A percentile compares a stretch with the other conserved stretches of the same genome.
Conservation (phyloP, 1,140 invertebrate species). For the Aphis gossypii region DNA sequence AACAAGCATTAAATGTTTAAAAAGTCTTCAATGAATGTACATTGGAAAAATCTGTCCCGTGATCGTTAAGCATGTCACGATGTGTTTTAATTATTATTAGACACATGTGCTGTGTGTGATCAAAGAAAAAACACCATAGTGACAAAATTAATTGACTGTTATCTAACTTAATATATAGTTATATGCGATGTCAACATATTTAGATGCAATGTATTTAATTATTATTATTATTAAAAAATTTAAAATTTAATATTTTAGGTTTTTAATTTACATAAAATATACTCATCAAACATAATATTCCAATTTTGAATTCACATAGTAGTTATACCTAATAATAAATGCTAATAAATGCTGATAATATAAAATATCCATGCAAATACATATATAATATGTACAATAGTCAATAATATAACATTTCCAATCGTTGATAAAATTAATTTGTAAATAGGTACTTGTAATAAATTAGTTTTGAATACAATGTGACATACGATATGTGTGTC, state of each 20-base stretch:
- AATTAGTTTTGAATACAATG: background rate
- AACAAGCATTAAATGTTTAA: background rate
- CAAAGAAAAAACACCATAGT: background rate
- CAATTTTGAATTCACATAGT: background rate
- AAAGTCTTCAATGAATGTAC: background rate
- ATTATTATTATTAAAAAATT: too few species aligned
- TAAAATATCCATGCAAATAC: background rate
- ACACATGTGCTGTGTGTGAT: background rate
- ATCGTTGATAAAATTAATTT: too few species aligned
- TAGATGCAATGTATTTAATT: too few species aligned
- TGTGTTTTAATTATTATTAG: background rate
- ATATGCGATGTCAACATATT: too few species aligned
- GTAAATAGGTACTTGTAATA: background rate
- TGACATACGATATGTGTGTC: background rate
- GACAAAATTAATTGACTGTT: background rate
- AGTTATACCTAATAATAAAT: too few species aligned
- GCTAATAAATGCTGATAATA: background rate
- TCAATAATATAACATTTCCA: background rate
- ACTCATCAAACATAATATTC: too few species aligned
- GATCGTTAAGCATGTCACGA: background rate
- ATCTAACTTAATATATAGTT: background rate
- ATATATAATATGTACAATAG: background rate
- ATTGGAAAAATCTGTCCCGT: background rate
- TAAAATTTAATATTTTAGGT: too few species aligned
- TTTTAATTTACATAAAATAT: too few species aligned